Evolutionary conservation across 1,140 invertebrate genomes (phyloP).

Genomic region (Trichonephila clavata): DNA sequence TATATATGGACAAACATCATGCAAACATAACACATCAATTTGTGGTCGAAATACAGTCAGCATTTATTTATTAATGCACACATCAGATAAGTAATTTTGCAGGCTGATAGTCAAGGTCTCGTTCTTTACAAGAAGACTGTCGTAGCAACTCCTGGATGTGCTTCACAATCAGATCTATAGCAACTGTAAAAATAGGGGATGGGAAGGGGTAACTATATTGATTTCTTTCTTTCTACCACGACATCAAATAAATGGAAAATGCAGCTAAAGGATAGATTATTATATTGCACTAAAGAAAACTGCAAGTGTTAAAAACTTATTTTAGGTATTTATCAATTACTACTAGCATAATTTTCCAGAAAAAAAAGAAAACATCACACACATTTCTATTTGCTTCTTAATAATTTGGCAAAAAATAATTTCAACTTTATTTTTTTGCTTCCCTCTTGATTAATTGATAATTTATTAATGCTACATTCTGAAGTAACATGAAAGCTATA

Average conservation of each 20-base stretch:
- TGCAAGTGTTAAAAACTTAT: background rate
- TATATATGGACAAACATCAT: slow-evolving; percentile 40
- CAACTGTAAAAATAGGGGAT: slow-evolving; percentile 91
- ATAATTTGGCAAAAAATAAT: too few species aligned
- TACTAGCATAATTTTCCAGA: too few species aligned
- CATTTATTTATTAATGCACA: background rate
- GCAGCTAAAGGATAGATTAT: background rate
- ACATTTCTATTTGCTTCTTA: too few species aligned
- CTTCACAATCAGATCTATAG: slow-evolving; percentile 98
- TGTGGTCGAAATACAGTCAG: slow-evolving; percentile 8
- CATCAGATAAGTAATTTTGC: slow-evolving; percentile 69
- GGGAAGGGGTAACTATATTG: slow-evolving; percentile 69
- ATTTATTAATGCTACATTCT: too few species aligned
- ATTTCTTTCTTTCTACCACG: slow-evolving; percentile 47
- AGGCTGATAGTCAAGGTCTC: slow-evolving; percentile 9
- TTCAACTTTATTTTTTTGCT: too few species aligned
- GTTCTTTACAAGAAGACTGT: slow-evolving; percentile 65
- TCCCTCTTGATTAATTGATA: too few species aligned
- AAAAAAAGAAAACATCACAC: too few species aligned
- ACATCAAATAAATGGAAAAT: slow-evolving; percentile 45
- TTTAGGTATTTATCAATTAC: too few species aligned
- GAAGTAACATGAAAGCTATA: too few species aligned
- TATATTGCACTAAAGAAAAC: background rate
- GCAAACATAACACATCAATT: slow-evolving; percentile 22
- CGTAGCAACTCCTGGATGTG: slow-evolving; percentile 97